Base-by-base conservation (phyloP, 2,797 vertebrate genomes). In the Pyrocephalus nanus region DNA sequence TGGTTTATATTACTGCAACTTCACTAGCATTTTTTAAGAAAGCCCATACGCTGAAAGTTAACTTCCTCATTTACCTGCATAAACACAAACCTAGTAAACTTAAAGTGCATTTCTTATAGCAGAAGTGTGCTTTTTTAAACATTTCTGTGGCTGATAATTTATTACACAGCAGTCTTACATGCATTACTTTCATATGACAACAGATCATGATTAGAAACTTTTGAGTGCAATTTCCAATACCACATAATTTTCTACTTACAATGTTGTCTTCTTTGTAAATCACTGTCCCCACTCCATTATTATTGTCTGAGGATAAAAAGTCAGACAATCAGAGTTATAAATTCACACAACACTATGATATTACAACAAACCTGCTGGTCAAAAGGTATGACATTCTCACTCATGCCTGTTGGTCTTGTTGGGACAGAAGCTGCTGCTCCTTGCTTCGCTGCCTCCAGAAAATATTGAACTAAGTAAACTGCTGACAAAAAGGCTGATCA, bases 261-360 rank as follows among this genome's bases (percentile, higher is more conserved):
- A 86, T 87, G 51, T 67, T 78, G 43, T 40, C 58, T 86, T 82
- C 48, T 43, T 78, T 82, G 62, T 78, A 93, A 73, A 93, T 91
- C 81, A 91, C 62, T 0, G 91, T 62, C 14, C 88, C 88, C 36
- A 66, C 91, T 86, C 83, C 91, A 36, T 55, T 60, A 36, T 78
- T 81, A 36, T 69, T 65, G 64, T 93, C 85, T 93, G 74, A 81
- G 36, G 47, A 92, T 36, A 85, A 78, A 91, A 26, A 66, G 32
- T 26, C 32, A 86, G 45, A 88, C 43, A 47, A 76, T 15, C 23
- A 64, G 3, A 54, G 27, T 53, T 62, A 80, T 16, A 73, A 76
- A 54, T 53, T 83, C 42, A 36, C 34, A 55, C 23, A 55, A 45
- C 11, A 40, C 11, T 50, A 17, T 6, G 27, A 48, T 65, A n/a